Evolutionary conservation across 2,113 vertebrate species (phyloP), one percentile per base, ranked within the genome.

Genomic region (Dascyllus trimaculatus): DNA sequence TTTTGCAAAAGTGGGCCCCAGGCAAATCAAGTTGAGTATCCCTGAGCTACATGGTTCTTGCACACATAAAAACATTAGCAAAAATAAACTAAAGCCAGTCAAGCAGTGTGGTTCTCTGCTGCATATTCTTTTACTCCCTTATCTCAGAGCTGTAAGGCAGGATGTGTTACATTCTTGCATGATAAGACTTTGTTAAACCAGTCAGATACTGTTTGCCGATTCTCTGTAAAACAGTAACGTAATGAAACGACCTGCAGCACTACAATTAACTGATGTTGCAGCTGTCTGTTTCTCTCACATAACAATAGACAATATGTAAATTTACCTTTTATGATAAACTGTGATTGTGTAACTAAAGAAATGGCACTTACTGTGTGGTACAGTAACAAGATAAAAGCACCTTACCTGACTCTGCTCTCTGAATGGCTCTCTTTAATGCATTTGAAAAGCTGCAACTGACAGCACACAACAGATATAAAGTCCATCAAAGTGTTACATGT

Each of bases 141-240:
- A 5, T 57, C 26, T 19, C 24, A n/a, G 17, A 68, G 68, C 9
- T 8, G 81, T 1, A 0, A 72, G 9, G 29, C 72, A 63, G 64
- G 87, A 1, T 48, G 35, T 13, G 25, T 53, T 24, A 45, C 65
- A 87, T 84, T 87, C 25, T 68, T 63, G 5, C 17, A 2, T 3
- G 9, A 38, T 21, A 4, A 29, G 24, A 40, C 14, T 54, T 56
- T 22, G 57, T 70, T 56, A 56, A 71, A 82, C 68, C 11, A 45
- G 65, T 85, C 48, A 70, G 19, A 67, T 64, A 38, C 15, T 14
- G 13, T 48, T 22, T 11, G 24, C 14, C 38, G 18, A 57, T 43
- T 48, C 15, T 45, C 21, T 17, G 18, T 46, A 25, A 64, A 26
- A 73, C 35, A 48, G 14, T 10, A 64, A 26, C 46, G 25, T 11